Evolutionary conservation across 2,797 vertebrate genomes (phyloP).

Genomic region (Neosalanx taihuensis): DNA sequence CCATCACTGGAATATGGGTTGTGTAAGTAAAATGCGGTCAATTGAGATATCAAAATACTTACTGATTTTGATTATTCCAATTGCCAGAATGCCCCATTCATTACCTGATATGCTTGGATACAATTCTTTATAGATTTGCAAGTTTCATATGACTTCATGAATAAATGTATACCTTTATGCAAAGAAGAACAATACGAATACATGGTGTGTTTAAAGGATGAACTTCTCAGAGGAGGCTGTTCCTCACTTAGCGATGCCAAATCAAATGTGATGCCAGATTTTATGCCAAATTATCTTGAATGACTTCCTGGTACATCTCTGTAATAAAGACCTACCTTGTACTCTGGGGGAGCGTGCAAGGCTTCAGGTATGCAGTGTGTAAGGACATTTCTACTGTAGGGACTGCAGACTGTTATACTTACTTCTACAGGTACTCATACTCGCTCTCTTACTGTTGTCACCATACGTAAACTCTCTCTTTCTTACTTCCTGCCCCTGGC

Average conservation of each 20-base stretch:
- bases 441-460: not conserved
- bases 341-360: constrained; percentile 2
- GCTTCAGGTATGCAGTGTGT: constrained; percentile 14
- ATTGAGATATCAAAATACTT: not conserved
- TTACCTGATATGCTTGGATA: no score
- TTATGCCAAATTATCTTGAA: no score
- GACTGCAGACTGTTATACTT: not conserved
- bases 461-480: constrained; percentile 4
- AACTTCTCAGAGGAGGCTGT: not conserved
- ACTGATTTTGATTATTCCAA: not conserved
- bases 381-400: not conserved
- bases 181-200: not conserved
- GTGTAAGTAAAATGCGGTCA: constrained; percentile 70
- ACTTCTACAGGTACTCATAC: not conserved
- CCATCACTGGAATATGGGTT: constrained; percentile 87
- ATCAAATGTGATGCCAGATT: not conserved
- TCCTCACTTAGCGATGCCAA: not conserved
- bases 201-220: not conserved
- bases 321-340: constrained; percentile 26
- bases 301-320: not conserved
- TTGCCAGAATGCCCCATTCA: not conserved
- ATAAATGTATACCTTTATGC: not conserved
- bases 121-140: no score
- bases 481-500: not conserved
- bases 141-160: no score